Conservation (phyloP, 2,113 vertebrate genomes). For the Clarias gariepinus region DNA sequence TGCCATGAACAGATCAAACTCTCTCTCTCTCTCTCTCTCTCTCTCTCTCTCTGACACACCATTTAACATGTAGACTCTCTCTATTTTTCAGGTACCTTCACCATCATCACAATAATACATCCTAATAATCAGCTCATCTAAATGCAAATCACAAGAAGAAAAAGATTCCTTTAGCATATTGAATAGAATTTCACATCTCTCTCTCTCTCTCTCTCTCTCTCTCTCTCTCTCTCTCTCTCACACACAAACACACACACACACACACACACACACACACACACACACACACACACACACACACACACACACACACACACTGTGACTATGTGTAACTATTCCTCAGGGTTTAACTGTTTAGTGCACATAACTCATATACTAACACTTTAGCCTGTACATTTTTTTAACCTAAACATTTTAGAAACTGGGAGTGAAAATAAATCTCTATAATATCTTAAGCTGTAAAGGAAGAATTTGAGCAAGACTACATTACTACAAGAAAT, state of each 20-base stretch:
- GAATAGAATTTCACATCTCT: constrained; percentile 64
- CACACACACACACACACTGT: background rate
- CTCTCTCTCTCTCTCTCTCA: too few relatives aligned
- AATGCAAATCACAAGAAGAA: constrained; percentile 71
- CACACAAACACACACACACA: too few relatives aligned
- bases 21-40: background rate
- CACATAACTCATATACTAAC: constrained; percentile 5
- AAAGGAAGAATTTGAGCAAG: background rate
- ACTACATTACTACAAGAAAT: background rate
- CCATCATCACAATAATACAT: constrained; percentile 60
- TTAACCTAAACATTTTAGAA: constrained; percentile 20
- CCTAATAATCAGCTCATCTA: constrained; percentile 73
- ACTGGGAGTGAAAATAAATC: background rate
- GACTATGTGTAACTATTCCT: background rate
- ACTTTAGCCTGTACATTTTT: background rate
- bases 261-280: too few relatives aligned
- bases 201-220: too few relatives aligned
- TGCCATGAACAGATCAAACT: background rate
- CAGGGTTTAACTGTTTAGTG: constrained; percentile 45
- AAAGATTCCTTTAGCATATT: constrained; percentile 62
- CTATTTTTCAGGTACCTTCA: constrained; percentile 53
- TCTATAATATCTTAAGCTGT: background rate
- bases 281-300: too few relatives aligned
- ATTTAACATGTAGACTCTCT: constrained; percentile 28
- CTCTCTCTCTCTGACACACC: background rate